Base-by-base conservation (phyloP, 2,888 invertebrate species). In the Creontiades dilutus region DNA sequence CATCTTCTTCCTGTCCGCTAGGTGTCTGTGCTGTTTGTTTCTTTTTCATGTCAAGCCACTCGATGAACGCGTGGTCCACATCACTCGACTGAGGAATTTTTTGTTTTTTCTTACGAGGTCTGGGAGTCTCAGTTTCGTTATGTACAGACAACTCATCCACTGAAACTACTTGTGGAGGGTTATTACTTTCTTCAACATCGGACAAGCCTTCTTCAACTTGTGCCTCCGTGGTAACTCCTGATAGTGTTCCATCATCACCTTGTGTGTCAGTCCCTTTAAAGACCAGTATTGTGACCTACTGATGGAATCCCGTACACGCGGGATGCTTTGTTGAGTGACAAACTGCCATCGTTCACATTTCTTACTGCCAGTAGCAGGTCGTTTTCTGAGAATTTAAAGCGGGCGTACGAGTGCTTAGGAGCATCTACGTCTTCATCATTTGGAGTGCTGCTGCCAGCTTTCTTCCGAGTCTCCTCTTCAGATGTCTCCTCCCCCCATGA, bases 201-300 rank as follows among this genome's bases (percentile, higher is more conserved):
- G 68, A 68, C 68, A 23, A n/a, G 23, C 23, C 68, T 23, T 68
- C 68, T 68, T 68, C 68, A 68, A 19, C 68, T 23, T 68, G 68
- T 23, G n/a, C 68, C 19, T n/a, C 68, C 68, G 23, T 23, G 68
- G 68, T 48, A 48, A 48, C 48, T 48, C 48, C 48, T 48, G 48
- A 48, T 48, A 48, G 48, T 48, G 48, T 48, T 48, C 48, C 48
- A 48, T 48, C 48, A 48, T 48, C 48, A 48, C 48, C 48, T 48
- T 48, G 48, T 48, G 48, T 48, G 48, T 48, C 48, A 48, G 48
- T 48, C 48, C 48, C 48, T 48, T 48, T n/a, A n/a, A n/a, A n/a
- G n/a, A n/a, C n/a, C n/a, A n/a, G n/a, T n/a, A n/a, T n/a, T n/a
- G n/a, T n/a, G n/a, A n/a, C n/a, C n/a, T n/a, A n/a, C n/a, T n/a